Evolutionary conservation across 2,888 invertebrate genomes (phyloP).

Genomic region (Lapara coniferarum): DNA sequence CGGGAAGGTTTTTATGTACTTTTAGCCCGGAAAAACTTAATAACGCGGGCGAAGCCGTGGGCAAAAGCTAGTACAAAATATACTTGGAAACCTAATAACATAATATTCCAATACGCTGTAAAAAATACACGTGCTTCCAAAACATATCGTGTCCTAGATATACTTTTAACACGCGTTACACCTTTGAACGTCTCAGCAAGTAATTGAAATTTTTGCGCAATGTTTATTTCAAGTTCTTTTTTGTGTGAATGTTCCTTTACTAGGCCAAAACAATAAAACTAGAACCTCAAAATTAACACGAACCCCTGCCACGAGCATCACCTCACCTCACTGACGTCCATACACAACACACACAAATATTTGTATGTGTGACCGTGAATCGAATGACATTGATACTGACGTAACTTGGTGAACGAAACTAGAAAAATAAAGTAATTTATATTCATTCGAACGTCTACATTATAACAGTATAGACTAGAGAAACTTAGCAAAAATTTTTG

Average conservation of each 20-base stretch:
- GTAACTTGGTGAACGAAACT: constrained; percentile 15
- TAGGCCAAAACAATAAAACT: constrained; percentile 7
- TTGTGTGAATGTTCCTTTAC: not conserved
- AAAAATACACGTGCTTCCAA: not conserved
- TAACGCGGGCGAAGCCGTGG: too few species aligned
- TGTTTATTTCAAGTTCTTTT: not conserved
- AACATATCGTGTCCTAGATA: not conserved
- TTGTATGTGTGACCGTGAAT: constrained; percentile 26
- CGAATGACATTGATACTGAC: constrained; percentile 24
- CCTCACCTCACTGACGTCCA: too few species aligned
- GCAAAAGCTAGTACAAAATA: too few species aligned
- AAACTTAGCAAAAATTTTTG: not conserved
- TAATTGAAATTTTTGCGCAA: not conserved
- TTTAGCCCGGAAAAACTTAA: too few species aligned
- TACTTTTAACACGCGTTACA: not conserved
- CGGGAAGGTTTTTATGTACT: too few species aligned
- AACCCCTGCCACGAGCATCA: not conserved
- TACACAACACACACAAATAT: too few species aligned
- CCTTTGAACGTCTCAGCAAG: not conserved
- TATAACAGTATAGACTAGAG: not conserved
- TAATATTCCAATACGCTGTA: not conserved
- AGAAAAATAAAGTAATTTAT: constrained; percentile 11
- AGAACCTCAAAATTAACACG: not conserved
- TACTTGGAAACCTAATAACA: not conserved
- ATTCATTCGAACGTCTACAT: not conserved